Conservation (phyloP, 2,797 vertebrate genomes). For the Xiphophorus birchmanni region DNA sequence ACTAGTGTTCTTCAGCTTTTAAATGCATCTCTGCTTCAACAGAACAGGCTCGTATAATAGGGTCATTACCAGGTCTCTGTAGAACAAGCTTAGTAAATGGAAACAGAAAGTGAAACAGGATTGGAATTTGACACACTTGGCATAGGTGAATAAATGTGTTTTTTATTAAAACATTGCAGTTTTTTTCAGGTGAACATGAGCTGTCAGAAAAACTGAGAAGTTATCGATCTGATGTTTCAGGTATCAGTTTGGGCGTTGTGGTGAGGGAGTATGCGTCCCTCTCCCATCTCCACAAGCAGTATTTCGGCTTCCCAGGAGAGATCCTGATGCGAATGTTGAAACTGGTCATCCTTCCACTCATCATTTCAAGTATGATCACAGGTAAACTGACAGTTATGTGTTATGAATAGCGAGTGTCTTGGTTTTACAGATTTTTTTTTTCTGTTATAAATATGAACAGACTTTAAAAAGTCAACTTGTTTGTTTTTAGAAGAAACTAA, state of each 20-base stretch:
- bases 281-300: conserved; percentile 90
- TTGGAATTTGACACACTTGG: background rate
- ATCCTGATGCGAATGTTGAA: conserved; percentile 98
- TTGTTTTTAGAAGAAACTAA: background rate
- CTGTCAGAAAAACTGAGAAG: background rate
- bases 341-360: conserved; percentile 94
- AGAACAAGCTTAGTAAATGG: background rate
- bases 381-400: conserved; percentile 73
- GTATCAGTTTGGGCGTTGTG: conserved; percentile 86
- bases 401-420: background rate
- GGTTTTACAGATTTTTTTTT: background rate
- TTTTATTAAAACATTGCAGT: background rate
- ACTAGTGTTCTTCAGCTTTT: background rate
- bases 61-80: background rate
- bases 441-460: background rate
- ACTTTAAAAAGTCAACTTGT: background rate
- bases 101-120: background rate
- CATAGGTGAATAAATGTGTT: background rate
- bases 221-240: conserved; percentile 66
- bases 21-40: background rate
- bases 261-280: conserved; percentile 89
- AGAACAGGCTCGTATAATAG: background rate
- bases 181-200: background rate
- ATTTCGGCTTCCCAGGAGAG: conserved; percentile 96
- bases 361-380: conserved; percentile 98